These are phyloP conservation scores for Pangasius sanitwongsei DNA, from an alignment of 2,797 vertebrate genomes.

Conservation along the genomic window DNA sequence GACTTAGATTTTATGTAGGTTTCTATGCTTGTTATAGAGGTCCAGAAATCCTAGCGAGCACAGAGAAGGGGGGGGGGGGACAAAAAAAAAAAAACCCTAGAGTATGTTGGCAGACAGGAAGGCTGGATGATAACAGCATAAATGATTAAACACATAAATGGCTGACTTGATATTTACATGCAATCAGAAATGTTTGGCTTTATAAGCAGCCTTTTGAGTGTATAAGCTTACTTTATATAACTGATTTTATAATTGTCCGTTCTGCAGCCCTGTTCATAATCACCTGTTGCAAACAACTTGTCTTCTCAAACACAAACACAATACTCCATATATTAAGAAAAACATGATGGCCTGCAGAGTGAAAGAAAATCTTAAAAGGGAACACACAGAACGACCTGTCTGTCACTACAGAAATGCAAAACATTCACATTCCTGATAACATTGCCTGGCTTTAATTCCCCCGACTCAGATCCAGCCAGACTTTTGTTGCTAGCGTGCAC, in stretches of 20 bases:
- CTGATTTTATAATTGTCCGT: not conserved
- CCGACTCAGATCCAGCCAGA: too few relatives aligned
- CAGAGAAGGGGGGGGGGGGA: fast-evolving
- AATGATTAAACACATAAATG: not conserved
- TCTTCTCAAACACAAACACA: too few relatives aligned
- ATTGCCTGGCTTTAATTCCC: not conserved
- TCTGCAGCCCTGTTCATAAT: not conserved
- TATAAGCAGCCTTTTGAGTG: not conserved
- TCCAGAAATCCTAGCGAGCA: not conserved
- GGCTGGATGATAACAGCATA: not conserved
- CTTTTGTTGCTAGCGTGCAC: too few relatives aligned
- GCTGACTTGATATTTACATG: not conserved
- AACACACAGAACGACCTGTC: not conserved
- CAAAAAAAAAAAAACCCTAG: too few relatives aligned
- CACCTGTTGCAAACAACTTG: too few relatives aligned
- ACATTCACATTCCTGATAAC: not conserved
- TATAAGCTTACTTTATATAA: not conserved
- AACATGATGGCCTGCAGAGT: not conserved
- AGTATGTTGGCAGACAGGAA: not conserved
- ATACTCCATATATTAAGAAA: too few relatives aligned
- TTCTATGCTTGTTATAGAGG: not conserved
- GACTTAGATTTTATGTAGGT: not conserved
- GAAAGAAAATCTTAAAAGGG: not conserved
- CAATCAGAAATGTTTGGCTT: not conserved
- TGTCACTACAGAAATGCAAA: not conserved